phyloP scores from a whole-genome alignment of 2,888 invertebrate genomes.

The Harpagoxenus sublaevis region DNA sequence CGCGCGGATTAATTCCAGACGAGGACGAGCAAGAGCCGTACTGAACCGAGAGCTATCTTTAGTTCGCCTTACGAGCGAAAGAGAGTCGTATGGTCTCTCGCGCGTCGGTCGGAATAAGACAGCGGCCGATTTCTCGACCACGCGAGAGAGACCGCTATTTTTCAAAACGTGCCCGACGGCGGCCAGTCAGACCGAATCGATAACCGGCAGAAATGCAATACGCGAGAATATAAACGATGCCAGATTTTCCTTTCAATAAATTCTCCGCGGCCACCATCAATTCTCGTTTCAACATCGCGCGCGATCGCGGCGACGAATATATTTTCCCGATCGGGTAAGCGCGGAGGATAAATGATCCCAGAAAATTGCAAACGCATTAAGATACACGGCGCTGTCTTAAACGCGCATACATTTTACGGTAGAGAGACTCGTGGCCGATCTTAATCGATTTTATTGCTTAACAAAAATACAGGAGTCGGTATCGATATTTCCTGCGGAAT shows the following conservation, averaged over 20 bases:
- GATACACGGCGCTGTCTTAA: background rate
- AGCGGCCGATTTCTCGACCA: constrained; percentile 27
- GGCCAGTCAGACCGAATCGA: background rate
- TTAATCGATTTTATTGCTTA: background rate
- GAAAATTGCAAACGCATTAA: constrained; percentile 2
- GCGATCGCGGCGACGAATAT: background rate
- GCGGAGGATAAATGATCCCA: background rate
- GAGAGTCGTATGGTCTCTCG: constrained; percentile 38
- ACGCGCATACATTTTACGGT: constrained; percentile 12
- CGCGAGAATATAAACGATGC: constrained; percentile 4
- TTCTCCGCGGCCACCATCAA: background rate
- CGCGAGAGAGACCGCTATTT: constrained; percentile 22
- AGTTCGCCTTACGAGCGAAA: constrained; percentile 61
- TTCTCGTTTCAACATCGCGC: constrained; percentile 19
- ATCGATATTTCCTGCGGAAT: background rate
- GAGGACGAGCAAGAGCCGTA: constrained; percentile 55
- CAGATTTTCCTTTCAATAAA: background rate
- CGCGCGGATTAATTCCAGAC: constrained; percentile 61
- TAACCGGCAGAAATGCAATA: constrained; percentile 1
- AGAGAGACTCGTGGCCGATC: background rate
- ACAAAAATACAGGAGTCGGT: background rate
- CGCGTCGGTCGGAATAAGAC: constrained; percentile 31
- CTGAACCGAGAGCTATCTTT: constrained; percentile 62
- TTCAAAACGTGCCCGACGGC: constrained; percentile 28
- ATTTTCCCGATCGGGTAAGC: background rate